phyloP scores from a whole-genome alignment of 2,113 vertebrate species.

The Dolichallabes microphthalmus region DNA sequence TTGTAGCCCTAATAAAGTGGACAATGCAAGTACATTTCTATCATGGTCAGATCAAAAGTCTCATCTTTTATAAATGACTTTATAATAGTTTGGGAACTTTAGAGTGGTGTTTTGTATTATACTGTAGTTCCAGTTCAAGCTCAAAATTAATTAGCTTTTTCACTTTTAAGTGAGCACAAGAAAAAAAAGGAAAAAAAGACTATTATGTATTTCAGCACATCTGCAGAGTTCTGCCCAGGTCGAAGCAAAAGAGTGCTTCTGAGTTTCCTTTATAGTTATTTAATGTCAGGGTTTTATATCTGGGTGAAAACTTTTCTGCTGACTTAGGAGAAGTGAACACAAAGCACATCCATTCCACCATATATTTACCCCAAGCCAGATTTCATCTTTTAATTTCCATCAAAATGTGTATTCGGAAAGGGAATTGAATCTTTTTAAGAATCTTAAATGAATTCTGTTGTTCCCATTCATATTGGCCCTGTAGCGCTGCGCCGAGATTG shows the following conservation, averaged over 20 bases:
- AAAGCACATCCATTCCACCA: constrained; percentile 61
- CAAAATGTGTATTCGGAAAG: constrained; percentile 71
- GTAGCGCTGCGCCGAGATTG: constrained; percentile 57
- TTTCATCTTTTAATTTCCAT: constrained; percentile 77
- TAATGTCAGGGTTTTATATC: constrained; percentile 54
- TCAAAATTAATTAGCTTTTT: constrained; percentile 35
- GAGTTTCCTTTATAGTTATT: constrained; percentile 45
- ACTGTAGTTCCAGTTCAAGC: constrained; percentile 28
- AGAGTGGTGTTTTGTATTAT: neutral
- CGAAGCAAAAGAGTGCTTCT: constrained; percentile 24
- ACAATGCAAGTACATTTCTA: constrained; percentile 37
- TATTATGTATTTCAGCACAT: neutral
- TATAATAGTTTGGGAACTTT: constrained; percentile 33
- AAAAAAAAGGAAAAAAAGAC: neutral
- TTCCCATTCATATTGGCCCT: constrained; percentile 63
- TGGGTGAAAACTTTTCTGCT: constrained; percentile 66
- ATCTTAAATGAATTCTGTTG: constrained; percentile 75
- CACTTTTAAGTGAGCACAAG: neutral
- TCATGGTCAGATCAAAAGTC: constrained; percentile 43
- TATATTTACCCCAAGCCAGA: constrained; percentile 70
- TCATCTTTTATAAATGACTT: constrained; percentile 38
- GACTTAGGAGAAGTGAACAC: constrained; percentile 53
- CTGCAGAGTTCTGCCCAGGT: neutral
- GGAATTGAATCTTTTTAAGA: constrained; percentile 70
- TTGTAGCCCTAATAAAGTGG: neutral